A percentile compares a stretch with the other conserved stretches of the same genome.
Conservation (phyloP, 2,888 invertebrate species). For the Phalera bucephala region DNA sequence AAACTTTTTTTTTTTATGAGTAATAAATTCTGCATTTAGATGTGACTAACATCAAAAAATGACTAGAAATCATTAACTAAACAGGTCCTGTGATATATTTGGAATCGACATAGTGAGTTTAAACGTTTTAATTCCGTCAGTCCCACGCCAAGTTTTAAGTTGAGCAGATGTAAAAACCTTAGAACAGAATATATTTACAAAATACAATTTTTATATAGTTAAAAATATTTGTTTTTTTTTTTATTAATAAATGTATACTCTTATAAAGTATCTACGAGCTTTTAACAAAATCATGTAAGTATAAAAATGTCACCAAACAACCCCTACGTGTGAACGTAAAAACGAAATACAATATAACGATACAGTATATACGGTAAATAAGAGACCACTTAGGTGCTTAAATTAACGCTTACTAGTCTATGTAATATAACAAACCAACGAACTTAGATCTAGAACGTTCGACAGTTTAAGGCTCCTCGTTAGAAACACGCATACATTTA, state of each 20-base stretch:
- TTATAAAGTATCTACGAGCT: conserved; percentile 69
- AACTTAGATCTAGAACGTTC: conserved; percentile 64
- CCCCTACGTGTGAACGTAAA: conserved; percentile 33
- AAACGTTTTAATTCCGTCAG: conserved; percentile 39
- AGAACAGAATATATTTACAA: conserved; percentile 77
- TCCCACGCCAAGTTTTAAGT: conserved; percentile 74
- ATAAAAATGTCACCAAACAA: conserved; percentile 49
- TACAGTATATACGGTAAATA: conserved; percentile 51
- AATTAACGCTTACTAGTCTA: conserved; percentile 55
- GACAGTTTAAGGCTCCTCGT: conserved; percentile 70
- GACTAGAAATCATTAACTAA: conserved; percentile 42
- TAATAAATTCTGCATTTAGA: conserved; percentile 25
- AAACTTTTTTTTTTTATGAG: conserved; percentile 21
- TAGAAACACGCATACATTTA: conserved; percentile 58
- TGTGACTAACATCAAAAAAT: conserved; percentile 41
- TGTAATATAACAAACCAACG: conserved; percentile 59
- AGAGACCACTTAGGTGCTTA: conserved; percentile 47
- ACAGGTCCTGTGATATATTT: conserved; percentile 10
- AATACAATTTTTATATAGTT: conserved; percentile 64
- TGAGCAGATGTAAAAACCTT: conserved; percentile 79
- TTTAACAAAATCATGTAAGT: conserved; percentile 51
- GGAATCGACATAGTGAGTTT: conserved; percentile 7
- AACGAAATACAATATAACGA: conserved; percentile 41
- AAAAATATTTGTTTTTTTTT: conserved; percentile 57
- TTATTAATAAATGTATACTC: conserved; percentile 60